Evolutionary conservation across 1,140 invertebrate species (phyloP).

Genomic region (Drosophila sp.): DNA sequence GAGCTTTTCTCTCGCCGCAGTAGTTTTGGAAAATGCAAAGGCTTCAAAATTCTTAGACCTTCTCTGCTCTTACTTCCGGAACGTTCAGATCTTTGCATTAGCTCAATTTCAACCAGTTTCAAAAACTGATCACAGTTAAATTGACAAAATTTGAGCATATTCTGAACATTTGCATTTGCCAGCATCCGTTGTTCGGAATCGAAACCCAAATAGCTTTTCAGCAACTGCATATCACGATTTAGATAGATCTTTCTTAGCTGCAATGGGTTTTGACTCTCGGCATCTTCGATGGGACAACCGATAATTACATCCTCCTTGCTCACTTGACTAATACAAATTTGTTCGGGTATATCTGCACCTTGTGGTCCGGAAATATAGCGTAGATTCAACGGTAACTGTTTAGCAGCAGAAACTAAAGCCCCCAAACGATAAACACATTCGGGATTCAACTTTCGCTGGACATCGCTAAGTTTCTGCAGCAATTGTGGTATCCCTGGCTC

Average conservation of each 20-base stretch:
- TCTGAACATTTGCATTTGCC: slow-evolving; percentile 85
- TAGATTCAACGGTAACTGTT: slow-evolving; percentile 70
- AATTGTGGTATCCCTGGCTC: slow-evolving; percentile 78
- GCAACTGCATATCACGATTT: slow-evolving; percentile 84
- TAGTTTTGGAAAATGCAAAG: slow-evolving; percentile 84
- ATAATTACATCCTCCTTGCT: slow-evolving; percentile 78
- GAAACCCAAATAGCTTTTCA: slow-evolving; percentile 85
- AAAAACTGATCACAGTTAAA: slow-evolving; percentile 84
- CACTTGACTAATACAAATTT: slow-evolving; percentile 71
- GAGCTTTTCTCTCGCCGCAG: slow-evolving; percentile 84
- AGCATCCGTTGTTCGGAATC: slow-evolving; percentile 86
- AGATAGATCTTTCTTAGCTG: slow-evolving; percentile 83
- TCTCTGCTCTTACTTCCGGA: slow-evolving; percentile 83
- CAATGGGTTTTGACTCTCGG: slow-evolving; percentile 59
- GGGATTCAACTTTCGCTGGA: slow-evolving; percentile 76
- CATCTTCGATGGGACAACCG: slow-evolving; percentile 79
- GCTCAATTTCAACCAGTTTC: slow-evolving; percentile 80
- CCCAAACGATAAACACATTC: slow-evolving; percentile 81
- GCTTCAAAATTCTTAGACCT: slow-evolving; percentile 84
- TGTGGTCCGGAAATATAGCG: slow-evolving; percentile 74
- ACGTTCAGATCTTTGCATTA: slow-evolving; percentile 82
- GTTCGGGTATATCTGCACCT: slow-evolving; percentile 69
- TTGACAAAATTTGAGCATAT: slow-evolving; percentile 86
- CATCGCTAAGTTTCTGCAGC: slow-evolving; percentile 68
- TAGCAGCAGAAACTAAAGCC: slow-evolving; percentile 60